Evolutionary conservation across 2,113 vertebrate species (phyloP).

Genomic region (Passer montanus): DNA sequence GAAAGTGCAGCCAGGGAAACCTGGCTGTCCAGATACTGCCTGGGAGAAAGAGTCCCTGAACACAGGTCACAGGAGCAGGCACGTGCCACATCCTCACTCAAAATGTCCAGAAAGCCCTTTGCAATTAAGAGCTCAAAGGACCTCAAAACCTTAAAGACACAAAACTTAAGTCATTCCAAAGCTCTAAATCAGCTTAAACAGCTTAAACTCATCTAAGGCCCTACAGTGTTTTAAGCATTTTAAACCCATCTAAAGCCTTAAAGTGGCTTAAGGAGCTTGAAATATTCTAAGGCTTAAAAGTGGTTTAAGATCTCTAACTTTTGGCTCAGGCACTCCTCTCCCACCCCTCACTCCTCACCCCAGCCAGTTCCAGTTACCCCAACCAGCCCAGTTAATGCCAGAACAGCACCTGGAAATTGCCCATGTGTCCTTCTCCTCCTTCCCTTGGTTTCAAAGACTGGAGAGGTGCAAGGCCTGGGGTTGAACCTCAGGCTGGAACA

Average conservation of each 20-base stretch:
- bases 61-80: background rate
- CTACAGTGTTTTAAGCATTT: conserved; percentile 60
- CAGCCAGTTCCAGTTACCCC: background rate
- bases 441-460: background rate
- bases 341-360: background rate
- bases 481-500: background rate
- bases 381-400: accelerated
- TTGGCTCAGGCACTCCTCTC: background rate
- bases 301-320: conserved; percentile 16
- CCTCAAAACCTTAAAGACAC: conserved; percentile 12
- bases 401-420: background rate
- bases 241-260: conserved; percentile 59
- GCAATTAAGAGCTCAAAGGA: background rate
- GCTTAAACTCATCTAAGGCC: conserved; percentile 43
- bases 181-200: conserved; percentile 60
- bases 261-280: conserved; percentile 46
- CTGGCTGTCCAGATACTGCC: background rate
- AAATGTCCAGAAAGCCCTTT: background rate
- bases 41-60: background rate
- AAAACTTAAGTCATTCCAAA: conserved; percentile 50
- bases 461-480: background rate
- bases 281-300: conserved; percentile 27
- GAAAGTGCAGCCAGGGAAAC: background rate
- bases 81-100: background rate
- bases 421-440: background rate